Conservation (phyloP, 2,888 invertebrate genomes). For the Amphipoea oculea region DNA sequence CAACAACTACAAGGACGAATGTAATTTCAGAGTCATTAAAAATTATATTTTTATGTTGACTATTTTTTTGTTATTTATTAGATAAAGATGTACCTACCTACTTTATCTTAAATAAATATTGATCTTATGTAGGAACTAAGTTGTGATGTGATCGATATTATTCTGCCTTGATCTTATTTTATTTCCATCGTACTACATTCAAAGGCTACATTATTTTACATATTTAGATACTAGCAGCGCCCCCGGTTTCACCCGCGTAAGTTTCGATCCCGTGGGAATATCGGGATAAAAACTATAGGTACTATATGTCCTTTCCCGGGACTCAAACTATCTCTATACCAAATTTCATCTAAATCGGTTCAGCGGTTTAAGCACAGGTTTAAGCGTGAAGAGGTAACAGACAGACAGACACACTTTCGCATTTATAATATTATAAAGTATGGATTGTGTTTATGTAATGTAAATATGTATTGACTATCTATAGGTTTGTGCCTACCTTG, state of each 20-base stretch:
- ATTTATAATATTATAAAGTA: too few relatives aligned
- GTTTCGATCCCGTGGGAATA: too few relatives aligned
- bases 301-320: too few relatives aligned
- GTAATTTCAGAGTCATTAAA: background rate
- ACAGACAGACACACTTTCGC: too few relatives aligned
- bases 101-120: background rate
- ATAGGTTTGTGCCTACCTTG: background rate
- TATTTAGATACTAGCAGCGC: background rate
- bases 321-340: too few relatives aligned
- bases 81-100: background rate
- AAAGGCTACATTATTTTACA: slow-evolving; percentile 41
- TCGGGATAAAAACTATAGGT: too few relatives aligned
- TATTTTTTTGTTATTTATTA: background rate
- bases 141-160: background rate
- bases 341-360: too few relatives aligned
- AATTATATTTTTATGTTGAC: background rate
- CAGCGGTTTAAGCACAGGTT: too few relatives aligned
- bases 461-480: slow-evolving; percentile 24
- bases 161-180: slow-evolving; percentile 37
- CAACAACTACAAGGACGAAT: slow-evolving; percentile 11
- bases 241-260: too few relatives aligned
- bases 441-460: slow-evolving; percentile 30
- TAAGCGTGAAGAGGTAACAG: too few relatives aligned
- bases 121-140: slow-evolving; percentile 3
- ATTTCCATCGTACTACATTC: slow-evolving; percentile 1